Evolutionary conservation across 1,140 invertebrate genomes (phyloP).

Genomic region (Leptinotarsa defecta): DNA sequence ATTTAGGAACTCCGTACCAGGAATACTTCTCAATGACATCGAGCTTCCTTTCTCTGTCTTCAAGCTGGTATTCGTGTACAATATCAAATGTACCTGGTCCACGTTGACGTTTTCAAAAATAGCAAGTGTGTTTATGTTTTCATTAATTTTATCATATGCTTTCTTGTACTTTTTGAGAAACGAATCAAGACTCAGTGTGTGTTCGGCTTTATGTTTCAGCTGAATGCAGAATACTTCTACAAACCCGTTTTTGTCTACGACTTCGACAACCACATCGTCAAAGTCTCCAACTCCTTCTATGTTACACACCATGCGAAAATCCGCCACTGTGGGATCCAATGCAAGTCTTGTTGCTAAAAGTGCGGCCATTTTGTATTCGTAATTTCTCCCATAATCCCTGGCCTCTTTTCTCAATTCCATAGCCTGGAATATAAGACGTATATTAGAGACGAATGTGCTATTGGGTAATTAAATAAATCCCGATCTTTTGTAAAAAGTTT

Average conservation of each 20-base stretch:
- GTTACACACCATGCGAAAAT: slow-evolving; percentile 9
- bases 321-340: background rate
- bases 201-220: background rate
- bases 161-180: background rate
- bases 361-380: slow-evolving; percentile 11
- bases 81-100: background rate
- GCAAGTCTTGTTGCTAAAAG: slow-evolving; percentile 1
- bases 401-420: background rate
- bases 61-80: background rate
- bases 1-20: background rate
- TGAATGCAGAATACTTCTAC: slow-evolving; percentile 5
- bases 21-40: background rate
- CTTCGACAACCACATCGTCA: background rate
- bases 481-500: too few relatives aligned
- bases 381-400: slow-evolving; percentile 4
- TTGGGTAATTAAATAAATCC: too few relatives aligned
- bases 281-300: slow-evolving; percentile 7
- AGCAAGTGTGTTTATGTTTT: background rate
- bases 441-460: too few relatives aligned
- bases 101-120: background rate
- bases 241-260: background rate
- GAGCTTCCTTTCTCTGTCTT: background rate
- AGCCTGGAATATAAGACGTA: background rate
- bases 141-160: background rate
- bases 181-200: background rate